Percentiles rank a stretch among this genome's conserved stretches.
These are phyloP conservation scores for Timandra comae DNA, from an alignment of 2,888 invertebrate species.

Conservation along the genomic window DNA sequence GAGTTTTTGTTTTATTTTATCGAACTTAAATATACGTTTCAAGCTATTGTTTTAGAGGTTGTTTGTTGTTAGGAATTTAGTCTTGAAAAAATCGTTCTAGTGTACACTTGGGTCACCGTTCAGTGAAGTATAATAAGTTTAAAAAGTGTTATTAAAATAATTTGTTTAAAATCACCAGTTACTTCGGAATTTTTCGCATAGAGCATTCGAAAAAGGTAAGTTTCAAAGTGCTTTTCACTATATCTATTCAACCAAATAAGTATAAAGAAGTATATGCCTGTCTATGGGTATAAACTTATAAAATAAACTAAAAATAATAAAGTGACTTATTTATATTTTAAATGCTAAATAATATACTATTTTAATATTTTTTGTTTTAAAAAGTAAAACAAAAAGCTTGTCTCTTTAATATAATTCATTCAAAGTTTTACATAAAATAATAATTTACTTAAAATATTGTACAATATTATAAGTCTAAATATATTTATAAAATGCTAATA, in stretches of 20 bases:
- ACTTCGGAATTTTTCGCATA: background rate
- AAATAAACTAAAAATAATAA: too few relatives aligned
- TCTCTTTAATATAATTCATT: too few relatives aligned
- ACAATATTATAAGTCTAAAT: background rate
- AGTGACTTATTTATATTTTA: too few relatives aligned
- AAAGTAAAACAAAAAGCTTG: background rate
- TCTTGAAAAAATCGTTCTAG: constrained; percentile 68
- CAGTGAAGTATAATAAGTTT: constrained; percentile 7
- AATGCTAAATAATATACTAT: too few relatives aligned
- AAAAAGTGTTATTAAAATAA: constrained; percentile 4
- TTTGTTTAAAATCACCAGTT: constrained; percentile 1
- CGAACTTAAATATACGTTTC: constrained; percentile 70
- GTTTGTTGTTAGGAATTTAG: constrained; percentile 60
- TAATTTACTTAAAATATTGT: background rate
- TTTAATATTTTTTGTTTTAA: too few relatives aligned
- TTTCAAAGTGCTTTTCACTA: background rate
- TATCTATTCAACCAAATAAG: too few relatives aligned
- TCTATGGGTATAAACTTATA: too few relatives aligned
- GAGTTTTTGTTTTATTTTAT: constrained; percentile 67
- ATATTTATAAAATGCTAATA: background rate
- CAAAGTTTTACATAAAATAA: too few relatives aligned
- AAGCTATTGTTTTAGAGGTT: constrained; percentile 63
- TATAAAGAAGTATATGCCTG: too few relatives aligned
- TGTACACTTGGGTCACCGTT: constrained; percentile 50
- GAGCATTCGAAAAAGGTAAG: background rate